A percentile compares a stretch with the other conserved stretches of the same genome.
phyloP scores from a whole-genome alignment of 2,888 invertebrate genomes.

The Mythimna ferrago region DNA sequence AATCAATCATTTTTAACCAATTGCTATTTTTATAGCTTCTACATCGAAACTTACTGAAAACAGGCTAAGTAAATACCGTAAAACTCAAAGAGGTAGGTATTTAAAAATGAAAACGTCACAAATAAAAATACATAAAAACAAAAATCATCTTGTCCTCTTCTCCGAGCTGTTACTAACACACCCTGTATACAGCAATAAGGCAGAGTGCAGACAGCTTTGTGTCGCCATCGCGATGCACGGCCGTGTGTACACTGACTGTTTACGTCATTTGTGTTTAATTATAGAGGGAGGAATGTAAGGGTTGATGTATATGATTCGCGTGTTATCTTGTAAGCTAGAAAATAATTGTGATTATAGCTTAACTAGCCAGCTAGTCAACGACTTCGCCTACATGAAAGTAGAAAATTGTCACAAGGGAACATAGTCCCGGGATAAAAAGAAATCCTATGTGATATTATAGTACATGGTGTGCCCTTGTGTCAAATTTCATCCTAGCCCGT shows the following conservation, averaged over 20 bases:
- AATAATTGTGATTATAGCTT: no score
- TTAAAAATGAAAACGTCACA: neutral
- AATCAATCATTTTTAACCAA: neutral
- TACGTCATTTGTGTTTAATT: constrained; percentile 86
- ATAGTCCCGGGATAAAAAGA: no score
- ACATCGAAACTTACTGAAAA: neutral
- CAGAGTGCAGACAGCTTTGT: constrained; percentile 87
- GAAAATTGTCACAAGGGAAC: no score
- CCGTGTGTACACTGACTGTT: constrained; percentile 68
- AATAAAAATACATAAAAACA: neutral
- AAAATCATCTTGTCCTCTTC: neutral
- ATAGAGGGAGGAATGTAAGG: constrained; percentile 65
- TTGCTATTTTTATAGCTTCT: neutral
- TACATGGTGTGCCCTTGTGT: no score
- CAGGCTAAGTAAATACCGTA: neutral
- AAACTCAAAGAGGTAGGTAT: no score
- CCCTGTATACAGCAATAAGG: constrained; percentile 84
- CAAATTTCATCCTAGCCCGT: no score
- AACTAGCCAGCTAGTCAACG: no score
- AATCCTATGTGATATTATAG: no score
- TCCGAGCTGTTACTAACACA: constrained; percentile 50
- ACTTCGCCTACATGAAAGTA: no score
- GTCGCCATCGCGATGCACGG: constrained; percentile 78
- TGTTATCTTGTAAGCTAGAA: constrained; percentile 6
- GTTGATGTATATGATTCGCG: constrained; percentile 47